Evolutionary conservation across 2,113 vertebrate genomes (phyloP).

Genomic region (Aphelocoma coerulescens): DNA sequence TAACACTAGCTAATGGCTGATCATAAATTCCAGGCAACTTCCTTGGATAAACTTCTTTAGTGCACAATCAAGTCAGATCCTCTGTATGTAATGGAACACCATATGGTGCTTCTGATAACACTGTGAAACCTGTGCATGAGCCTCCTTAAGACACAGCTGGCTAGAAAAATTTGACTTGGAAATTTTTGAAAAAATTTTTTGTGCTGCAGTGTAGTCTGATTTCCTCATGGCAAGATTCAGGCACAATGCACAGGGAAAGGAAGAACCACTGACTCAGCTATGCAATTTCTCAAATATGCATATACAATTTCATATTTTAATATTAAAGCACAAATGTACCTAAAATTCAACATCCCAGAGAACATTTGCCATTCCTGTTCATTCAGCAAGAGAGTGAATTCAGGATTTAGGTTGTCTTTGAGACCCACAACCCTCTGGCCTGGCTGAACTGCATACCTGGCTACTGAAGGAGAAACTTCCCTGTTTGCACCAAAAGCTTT

Average conservation of each 20-base stretch:
- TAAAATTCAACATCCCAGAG: background rate
- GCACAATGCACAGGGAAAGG: background rate
- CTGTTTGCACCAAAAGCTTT: background rate
- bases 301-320: background rate
- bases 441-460: background rate
- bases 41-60: background rate
- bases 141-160: background rate
- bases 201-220: rapidly evolving
- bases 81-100: background rate
- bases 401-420: background rate
- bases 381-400: background rate
- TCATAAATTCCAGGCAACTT: background rate
- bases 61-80: background rate
- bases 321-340: background rate
- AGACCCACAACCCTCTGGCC: background rate
- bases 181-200: background rate
- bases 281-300: background rate
- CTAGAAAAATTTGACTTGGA: background rate
- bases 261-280: background rate
- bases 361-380: background rate
- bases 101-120: background rate
- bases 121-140: background rate
- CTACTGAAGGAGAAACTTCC: background rate
- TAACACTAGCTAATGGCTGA: background rate
- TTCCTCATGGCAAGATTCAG: background rate